These are phyloP conservation scores for Bufotes viridis DNA, from an alignment of 2,797 vertebrate genomes.

Conservation along the genomic window DNA sequence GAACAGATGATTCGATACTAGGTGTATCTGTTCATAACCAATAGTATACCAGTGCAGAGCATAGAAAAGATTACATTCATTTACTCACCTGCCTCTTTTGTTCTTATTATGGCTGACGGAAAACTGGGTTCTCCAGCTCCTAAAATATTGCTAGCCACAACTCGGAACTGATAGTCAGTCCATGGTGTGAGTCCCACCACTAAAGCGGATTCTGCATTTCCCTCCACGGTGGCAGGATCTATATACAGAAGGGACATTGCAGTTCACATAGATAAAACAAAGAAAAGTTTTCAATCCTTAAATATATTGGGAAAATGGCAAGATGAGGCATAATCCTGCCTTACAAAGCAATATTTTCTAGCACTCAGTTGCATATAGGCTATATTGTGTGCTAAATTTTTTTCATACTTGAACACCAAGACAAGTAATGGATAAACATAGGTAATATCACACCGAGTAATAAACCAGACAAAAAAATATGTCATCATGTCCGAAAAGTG, in stretches of 20 bases:
- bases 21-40: no score
- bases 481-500: not conserved
- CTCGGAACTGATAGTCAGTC: constrained; percentile 96
- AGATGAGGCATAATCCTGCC: no score
- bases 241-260: constrained; percentile 26
- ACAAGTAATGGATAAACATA: not conserved
- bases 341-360: no score
- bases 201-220: constrained; percentile 87
- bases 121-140: constrained; percentile 91
- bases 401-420: no score
- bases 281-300: not conserved
- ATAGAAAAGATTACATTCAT: not conserved
- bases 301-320: no score
- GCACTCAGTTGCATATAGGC: no score
- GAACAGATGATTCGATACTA: no score
- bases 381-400: not conserved
- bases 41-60: no score
- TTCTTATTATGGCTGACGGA: constrained; percentile 86
- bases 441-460: not conserved
- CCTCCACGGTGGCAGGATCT: constrained; percentile 92
- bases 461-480: not conserved
- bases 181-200: constrained; percentile 90
- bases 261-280: not conserved
- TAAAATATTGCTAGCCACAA: constrained; percentile 93
- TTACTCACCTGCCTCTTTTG: constrained; percentile 88